A percentile compares a stretch with the other conserved stretches of the same genome.
phyloP scores from a whole-genome alignment of 2,797 vertebrate genomes.

The Enteromius treurensis region DNA sequence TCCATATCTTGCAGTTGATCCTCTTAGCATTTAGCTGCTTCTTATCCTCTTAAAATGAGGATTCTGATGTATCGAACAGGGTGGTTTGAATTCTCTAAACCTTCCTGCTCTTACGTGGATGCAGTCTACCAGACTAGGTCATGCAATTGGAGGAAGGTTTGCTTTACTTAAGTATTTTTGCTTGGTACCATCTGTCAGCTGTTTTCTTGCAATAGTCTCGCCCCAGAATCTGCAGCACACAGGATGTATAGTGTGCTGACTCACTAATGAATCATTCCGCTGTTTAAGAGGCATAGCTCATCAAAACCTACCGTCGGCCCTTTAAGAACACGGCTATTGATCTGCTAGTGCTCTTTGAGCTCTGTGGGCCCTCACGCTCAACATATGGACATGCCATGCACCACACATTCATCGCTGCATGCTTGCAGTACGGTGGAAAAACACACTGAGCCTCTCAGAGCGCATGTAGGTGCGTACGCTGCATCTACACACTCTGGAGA shows the following conservation, averaged over 20 bases:
- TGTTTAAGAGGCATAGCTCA: conserved; percentile 7
- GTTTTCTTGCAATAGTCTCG: conserved; percentile 31
- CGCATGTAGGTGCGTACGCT: background rate
- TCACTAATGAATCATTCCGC: conserved; percentile 37
- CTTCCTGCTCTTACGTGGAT: background rate
- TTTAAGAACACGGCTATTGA: conserved; percentile 23
- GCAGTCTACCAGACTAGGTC: conserved; percentile 9
- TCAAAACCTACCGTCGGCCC: background rate
- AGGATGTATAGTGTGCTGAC: conserved; percentile 41
- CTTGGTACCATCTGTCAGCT: conserved; percentile 39
- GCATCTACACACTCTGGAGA: background rate
- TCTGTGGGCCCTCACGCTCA: background rate
- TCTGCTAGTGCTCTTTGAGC: conserved; percentile 15
- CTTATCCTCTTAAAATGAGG: background rate
- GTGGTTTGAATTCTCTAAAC: conserved; percentile 6
- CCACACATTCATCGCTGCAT: background rate
- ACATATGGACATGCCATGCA: conserved; percentile 24
- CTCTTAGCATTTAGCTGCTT: conserved; percentile 1
- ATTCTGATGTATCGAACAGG: background rate
- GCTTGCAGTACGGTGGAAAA: conserved; percentile 9
- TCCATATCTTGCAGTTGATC: background rate
- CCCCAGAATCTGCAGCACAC: conserved; percentile 32
- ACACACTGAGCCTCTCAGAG: background rate
- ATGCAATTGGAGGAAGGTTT: conserved; percentile 22
- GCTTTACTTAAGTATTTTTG: conserved; percentile 27